phyloP scores from a whole-genome alignment of 2,888 invertebrate genomes.

The Tribolium freemani region DNA sequence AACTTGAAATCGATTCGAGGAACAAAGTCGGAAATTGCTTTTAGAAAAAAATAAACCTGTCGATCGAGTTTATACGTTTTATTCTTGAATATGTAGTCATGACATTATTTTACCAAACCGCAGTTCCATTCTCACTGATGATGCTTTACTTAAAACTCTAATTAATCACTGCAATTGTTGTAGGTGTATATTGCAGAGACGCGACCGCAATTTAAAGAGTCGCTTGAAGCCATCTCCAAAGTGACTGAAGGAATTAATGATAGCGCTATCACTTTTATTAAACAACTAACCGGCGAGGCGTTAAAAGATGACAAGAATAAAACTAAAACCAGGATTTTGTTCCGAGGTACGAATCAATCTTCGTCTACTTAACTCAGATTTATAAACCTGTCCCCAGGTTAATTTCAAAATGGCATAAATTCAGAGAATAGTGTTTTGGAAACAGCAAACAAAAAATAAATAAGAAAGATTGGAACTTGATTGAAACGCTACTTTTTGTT shows the following conservation, averaged over 20 bases:
- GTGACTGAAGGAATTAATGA: background rate
- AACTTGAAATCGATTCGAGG: background rate
- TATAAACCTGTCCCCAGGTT: background rate
- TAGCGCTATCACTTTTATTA: constrained; percentile 3
- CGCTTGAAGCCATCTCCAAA: constrained; percentile 3
- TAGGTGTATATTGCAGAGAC: background rate
- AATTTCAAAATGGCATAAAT: too few relatives aligned
- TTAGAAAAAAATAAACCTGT: constrained; percentile 19
- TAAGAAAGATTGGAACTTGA: too few relatives aligned
- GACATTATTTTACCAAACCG: background rate
- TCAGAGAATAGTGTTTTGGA: too few relatives aligned
- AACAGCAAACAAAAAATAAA: too few relatives aligned
- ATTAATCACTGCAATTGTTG: background rate
- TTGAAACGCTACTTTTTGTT: too few relatives aligned
- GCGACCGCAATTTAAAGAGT: constrained; percentile 3
- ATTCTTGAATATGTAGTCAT: background rate
- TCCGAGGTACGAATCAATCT: constrained; percentile 12
- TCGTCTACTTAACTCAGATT: background rate
- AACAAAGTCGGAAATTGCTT: background rate
- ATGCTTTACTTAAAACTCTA: background rate
- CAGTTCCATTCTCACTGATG: background rate
- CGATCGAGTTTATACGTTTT: constrained; percentile 10
- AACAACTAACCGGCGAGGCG: background rate
- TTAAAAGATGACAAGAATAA: constrained; percentile 11
- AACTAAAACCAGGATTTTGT: constrained; percentile 22